Evolutionary conservation across 2,113 vertebrate genomes (phyloP), one percentile per base, ranked within the genome.

Genomic region (Sterna hirundo): DNA sequence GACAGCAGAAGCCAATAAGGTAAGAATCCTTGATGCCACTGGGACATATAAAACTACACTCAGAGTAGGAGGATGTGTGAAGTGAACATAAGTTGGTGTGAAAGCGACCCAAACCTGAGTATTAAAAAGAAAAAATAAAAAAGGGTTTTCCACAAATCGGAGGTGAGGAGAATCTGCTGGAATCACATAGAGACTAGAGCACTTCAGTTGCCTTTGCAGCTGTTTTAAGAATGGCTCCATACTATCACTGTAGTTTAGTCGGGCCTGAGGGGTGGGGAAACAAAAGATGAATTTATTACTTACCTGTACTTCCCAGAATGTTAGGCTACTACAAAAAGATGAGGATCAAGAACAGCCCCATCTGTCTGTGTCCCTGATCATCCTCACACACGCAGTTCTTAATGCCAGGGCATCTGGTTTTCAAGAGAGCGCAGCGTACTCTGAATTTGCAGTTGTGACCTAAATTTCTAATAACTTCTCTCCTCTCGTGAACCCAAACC

Each of bases 31-130:
- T 20, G 15, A 34, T 58, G 62, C 54, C 58, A 76, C 5, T 10
- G 4, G 29, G 20, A 27, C n/a, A 75, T 7, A n/a, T 11, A 51
- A 57, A 92, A 65, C 17, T 58, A 42, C 5, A 42, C 9, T 84
- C 46, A 66, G 64, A 30, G 4, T 25, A 92, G n/a, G 13, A 71
- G 26, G 10, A 57, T 14, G 20, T 36, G 44, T 18, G n/a, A 93
- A 52, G 47, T 22, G 27, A 79, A 65, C 0, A 0, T 21, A 60
- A 80, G 5, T 2, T 69, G 25, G 6, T 22, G 5, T 58, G 30
- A 66, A 92, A 92, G 58, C 26, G 25, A 70, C 27, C 4, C 47
- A 94, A 29, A 22, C 21, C 13, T 1, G 2, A 80, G 14, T 19
- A 61, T 6, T n/a, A 16, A 22, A 81, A 79, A n/a, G 11, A 26